Conservation (phyloP, 1,140 invertebrate species). For the Dermatophagoides farinae region DNA sequence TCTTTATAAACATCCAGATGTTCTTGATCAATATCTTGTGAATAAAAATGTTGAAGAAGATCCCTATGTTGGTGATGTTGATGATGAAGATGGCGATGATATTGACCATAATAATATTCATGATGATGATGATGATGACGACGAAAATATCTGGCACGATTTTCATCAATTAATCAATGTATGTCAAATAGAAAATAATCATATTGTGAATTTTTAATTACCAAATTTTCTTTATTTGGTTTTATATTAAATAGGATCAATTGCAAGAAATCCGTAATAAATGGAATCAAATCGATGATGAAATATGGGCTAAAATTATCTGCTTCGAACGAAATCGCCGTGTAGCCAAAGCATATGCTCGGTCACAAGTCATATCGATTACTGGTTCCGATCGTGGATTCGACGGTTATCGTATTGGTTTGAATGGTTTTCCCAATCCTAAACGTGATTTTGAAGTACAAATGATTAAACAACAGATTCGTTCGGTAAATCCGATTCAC, state of each 20-base stretch:
- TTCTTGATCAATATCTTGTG: not conserved
- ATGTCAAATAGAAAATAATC: not conserved
- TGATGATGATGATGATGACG: not conserved
- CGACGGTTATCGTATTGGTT: slow-evolving; percentile 49
- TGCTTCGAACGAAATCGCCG: slow-evolving; percentile 74
- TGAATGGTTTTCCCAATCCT: slow-evolving; percentile 81
- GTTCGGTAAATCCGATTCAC: slow-evolving; percentile 42
- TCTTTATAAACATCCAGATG: too few species aligned
- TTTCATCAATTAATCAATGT: not conserved
- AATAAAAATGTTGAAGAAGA: not conserved
- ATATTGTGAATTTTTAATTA: not conserved
- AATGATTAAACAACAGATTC: slow-evolving; percentile 70
- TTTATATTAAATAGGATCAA: slow-evolving; percentile 52
- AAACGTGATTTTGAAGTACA: slow-evolving; percentile 76
- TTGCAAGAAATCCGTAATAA: slow-evolving; percentile 83
- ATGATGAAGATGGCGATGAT: not conserved
- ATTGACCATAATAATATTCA: not conserved
- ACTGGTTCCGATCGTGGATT: slow-evolving; percentile 85
- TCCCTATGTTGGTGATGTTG: not conserved
- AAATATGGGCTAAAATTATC: slow-evolving; percentile 92
- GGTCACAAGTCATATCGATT: slow-evolving; percentile 73
- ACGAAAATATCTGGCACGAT: not conserved
- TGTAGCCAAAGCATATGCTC: slow-evolving; percentile 80
- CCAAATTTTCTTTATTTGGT: slow-evolving; percentile 1
- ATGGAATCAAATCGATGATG: slow-evolving; percentile 87